Percentiles rank a stretch among this genome's conserved stretches.
Evolutionary conservation across 2,888 invertebrate genomes (phyloP).

Genomic region (Meiosimyza decipiens): DNA sequence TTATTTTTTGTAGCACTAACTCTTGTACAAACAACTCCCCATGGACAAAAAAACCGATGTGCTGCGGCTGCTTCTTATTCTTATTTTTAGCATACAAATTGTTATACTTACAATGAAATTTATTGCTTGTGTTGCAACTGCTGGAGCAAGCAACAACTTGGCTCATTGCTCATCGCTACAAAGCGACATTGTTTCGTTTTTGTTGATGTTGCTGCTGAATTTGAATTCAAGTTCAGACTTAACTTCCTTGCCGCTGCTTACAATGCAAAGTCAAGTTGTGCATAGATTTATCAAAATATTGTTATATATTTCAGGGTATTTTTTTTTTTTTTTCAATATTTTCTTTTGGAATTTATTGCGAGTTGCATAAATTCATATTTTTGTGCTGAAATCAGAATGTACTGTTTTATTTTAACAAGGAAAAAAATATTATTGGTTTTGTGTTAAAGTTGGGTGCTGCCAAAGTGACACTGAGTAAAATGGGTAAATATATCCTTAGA

Average conservation of each 20-base stretch:
- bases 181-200: conserved; percentile 25
- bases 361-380: too few species aligned
- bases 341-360: too few species aligned
- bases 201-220: conserved; percentile 9
- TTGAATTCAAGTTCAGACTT: conserved; percentile 2
- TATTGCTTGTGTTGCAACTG: conserved; percentile 50
- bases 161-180: conserved; percentile 42
- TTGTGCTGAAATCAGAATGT: too few species aligned
- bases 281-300: conserved; percentile 55
- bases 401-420: too few species aligned
- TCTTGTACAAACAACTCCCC: conserved; percentile 35
- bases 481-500: too few species aligned
- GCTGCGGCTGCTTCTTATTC: conserved; percentile 30
- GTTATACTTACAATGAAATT: conserved; percentile 63
- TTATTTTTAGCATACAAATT: conserved; percentile 60
- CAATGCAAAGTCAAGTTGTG: background rate
- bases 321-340: too few species aligned
- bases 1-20: too few species aligned
- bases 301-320: conserved; percentile 44
- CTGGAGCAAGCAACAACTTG: conserved; percentile 24
- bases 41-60: conserved; percentile 1
- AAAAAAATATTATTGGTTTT: too few species aligned
- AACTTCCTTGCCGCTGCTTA: background rate
- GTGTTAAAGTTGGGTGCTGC: too few species aligned
- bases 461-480: too few species aligned